Conservation (phyloP, 2,797 vertebrate species). For the Darevskia mixta region DNA sequence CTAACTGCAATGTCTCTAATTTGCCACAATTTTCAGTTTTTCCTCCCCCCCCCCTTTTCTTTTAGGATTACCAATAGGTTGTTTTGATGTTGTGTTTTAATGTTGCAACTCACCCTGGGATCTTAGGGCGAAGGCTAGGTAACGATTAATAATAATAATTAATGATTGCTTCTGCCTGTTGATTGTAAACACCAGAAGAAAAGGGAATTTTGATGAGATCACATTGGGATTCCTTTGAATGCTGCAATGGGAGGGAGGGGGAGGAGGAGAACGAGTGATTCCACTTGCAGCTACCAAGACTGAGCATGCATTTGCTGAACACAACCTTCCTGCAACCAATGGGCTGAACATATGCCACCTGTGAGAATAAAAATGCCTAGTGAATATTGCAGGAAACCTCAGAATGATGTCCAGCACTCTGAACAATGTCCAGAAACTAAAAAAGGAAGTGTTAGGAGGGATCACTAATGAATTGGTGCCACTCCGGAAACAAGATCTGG, state of each 20-base stretch:
- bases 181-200: not conserved
- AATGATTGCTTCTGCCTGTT: no score
- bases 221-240: not conserved
- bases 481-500: not conserved
- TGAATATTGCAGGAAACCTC: not conserved
- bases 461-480: not conserved
- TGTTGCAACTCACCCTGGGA: no score
- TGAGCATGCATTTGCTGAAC: not conserved
- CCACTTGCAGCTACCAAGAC: not conserved
- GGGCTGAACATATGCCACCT: not conserved
- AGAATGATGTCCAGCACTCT: no score
- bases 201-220: not conserved
- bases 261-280: not conserved
- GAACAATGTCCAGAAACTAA: not conserved
- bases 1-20: not conserved
- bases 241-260: not conserved
- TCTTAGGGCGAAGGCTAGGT: no score
- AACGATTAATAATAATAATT: no score
- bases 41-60: no score
- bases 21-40: not conserved
- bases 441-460: not conserved
- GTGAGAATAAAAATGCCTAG: not conserved
- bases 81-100: no score
- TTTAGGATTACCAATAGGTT: no score
- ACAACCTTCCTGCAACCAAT: not conserved